Evolutionary conservation across 2,113 vertebrate genomes (phyloP), one percentile per base, ranked within the genome.

Genomic region (Geococcyx californianus): DNA sequence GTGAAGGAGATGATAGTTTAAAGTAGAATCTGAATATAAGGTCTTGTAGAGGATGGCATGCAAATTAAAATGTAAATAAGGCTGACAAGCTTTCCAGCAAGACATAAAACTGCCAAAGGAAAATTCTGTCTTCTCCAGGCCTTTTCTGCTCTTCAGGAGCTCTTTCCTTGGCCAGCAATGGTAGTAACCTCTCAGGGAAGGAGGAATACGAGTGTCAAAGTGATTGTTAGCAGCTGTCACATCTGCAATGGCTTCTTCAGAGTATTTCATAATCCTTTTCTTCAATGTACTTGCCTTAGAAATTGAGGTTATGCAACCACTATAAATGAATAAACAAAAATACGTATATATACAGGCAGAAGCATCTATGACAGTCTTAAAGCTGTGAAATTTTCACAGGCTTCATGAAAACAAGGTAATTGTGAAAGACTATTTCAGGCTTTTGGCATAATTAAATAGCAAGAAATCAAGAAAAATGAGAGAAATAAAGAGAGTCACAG

Each of bases 21-120:
- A 90, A 96, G 51, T 67, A 70, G 55, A 89, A 84, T 72, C 44
- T 4, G 2, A 84, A 77, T 79, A 84, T 51, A 75, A 96, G 93
- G 84, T 55, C 76, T 80, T 52, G 69, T 92, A 91, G 78, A 62
- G 42, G 80, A 42, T 68, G 56, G 64, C 70, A 78, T 88, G 81
- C 40, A 95, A 95, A 96, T 95, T 58, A 86, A 94, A 94, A 97
- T 94, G 66, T 90, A 97, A 96, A 96, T 94, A 95, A 92, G 85
- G 66, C 52, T 94, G 96, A 96, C 93, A 96, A 88, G 81, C 79
- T 84, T 91, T 94, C 84, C 85, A 94, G 85, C 74, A 68, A 89
- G 85, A 70, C 34, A 59, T 84, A 52, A 87, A 72, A 54, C 54
- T 78, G 89, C 87, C 89, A 93, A 84, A 84, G 82, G 90, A 89